These are phyloP conservation scores for Onychomys leucogaster DNA, from an alignment of 2,797 vertebrate genomes.

Conservation along the genomic window DNA sequence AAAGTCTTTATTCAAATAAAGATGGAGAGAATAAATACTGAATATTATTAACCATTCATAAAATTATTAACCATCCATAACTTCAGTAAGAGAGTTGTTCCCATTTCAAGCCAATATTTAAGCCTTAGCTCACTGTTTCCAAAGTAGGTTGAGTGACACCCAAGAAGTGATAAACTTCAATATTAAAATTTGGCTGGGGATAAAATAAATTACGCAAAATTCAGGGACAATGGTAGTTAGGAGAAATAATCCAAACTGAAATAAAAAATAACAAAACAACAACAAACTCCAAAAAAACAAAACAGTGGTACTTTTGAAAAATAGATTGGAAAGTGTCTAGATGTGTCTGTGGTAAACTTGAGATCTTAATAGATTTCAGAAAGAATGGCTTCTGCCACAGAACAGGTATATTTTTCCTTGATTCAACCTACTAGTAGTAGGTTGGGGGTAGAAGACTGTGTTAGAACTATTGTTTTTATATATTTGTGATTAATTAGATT, in stretches of 20 bases:
- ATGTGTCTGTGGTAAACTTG: background rate
- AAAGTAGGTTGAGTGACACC: background rate
- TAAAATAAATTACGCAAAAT: background rate
- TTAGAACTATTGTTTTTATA: background rate
- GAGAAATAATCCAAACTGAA: background rate
- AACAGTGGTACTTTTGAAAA: background rate
- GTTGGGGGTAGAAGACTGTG: background rate
- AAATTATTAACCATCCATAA: background rate
- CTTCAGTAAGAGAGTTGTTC: background rate
- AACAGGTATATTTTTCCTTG: background rate
- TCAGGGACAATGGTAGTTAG: background rate
- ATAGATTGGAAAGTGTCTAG: background rate
- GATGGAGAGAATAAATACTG: background rate
- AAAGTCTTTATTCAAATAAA: background rate
- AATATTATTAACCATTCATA: background rate
- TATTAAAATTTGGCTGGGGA: background rate
- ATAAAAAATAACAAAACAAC: background rate
- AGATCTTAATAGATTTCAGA: background rate
- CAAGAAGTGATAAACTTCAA: background rate
- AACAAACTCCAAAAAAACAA: background rate
- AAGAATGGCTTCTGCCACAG: background rate
- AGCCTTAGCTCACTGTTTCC: background rate
- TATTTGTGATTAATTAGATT: background rate
- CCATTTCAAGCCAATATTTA: background rate
- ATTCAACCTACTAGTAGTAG: background rate